Evolutionary conservation across 2,888 invertebrate genomes (phyloP).

Genomic region (Drosophila mayaguana): DNA sequence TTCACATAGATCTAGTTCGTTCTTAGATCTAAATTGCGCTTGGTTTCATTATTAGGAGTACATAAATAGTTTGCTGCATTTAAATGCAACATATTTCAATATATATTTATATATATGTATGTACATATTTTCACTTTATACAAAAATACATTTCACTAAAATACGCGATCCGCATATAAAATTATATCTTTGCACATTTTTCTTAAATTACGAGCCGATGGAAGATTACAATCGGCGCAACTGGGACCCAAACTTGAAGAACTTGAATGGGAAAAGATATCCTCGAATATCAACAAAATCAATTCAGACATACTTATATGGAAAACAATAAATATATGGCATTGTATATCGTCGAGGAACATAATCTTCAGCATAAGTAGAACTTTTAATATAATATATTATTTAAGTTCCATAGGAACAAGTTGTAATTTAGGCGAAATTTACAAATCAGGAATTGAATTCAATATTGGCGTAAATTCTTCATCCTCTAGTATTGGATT

Average conservation of each 20-base stretch:
- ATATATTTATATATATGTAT: slow-evolving; percentile 13
- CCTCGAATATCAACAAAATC: not conserved
- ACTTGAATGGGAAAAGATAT: not conserved
- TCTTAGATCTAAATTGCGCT: slow-evolving; percentile 56
- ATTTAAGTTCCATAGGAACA: slow-evolving; percentile 9
- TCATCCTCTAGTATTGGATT: not conserved
- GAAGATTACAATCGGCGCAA: slow-evolving; percentile 30
- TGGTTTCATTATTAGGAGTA: slow-evolving; percentile 49
- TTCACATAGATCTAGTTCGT: slow-evolving; percentile 58
- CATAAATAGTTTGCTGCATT: slow-evolving; percentile 50
- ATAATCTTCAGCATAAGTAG: not conserved
- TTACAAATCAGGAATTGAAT: not conserved
- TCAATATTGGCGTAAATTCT: not conserved
- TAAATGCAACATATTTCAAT: slow-evolving; percentile 29
- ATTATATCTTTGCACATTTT: slow-evolving; percentile 62
- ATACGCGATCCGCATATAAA: slow-evolving; percentile 69
- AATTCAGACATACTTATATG: not conserved
- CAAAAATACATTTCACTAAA: slow-evolving; percentile 81
- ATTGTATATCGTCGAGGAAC: not conserved
- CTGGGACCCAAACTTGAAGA: slow-evolving; percentile 50
- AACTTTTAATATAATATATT: not conserved
- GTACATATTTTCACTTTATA: slow-evolving; percentile 61
- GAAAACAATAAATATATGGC: not conserved
- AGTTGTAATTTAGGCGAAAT: not conserved
- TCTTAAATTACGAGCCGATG: slow-evolving; percentile 44